A percentile compares a stretch with the other conserved stretches of the same genome.
These are phyloP conservation scores for Neosilurus mollespiculum DNA, from an alignment of 2,797 vertebrate genomes.

Conservation along the genomic window DNA sequence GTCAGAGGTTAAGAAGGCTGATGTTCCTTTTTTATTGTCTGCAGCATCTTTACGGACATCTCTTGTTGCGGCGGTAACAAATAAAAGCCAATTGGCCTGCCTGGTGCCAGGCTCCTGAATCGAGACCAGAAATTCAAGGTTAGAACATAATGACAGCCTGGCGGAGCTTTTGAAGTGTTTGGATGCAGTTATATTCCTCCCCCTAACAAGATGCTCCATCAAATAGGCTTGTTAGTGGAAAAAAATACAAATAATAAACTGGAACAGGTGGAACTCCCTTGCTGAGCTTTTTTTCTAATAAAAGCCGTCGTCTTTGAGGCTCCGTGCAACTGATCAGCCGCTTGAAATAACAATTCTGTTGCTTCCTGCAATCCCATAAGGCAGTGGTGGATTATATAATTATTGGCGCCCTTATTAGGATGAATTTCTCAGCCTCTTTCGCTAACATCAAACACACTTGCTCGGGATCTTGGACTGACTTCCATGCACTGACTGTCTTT, in stretches of 20 bases:
- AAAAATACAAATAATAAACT: background rate
- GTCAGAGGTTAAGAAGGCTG: background rate
- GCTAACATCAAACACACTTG: background rate
- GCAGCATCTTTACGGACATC: background rate
- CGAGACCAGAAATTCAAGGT: constrained; percentile 10
- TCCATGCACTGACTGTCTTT: background rate
- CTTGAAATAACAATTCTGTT: background rate
- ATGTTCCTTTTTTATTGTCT: background rate
- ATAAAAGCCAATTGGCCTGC: background rate
- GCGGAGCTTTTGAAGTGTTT: constrained; percentile 8
- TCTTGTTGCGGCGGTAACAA: no score
- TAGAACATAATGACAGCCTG: constrained; percentile 21
- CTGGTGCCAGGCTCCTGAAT: background rate
- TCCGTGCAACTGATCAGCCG: background rate
- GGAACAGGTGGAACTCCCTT: background rate
- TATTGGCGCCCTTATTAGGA: background rate
- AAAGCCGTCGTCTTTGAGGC: background rate
- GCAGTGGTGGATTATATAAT: background rate
- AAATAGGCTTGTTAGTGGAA: background rate
- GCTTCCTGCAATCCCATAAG: background rate
- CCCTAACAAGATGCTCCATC: background rate
- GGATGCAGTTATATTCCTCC: constrained; percentile 15
- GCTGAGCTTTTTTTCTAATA: constrained; percentile 2
- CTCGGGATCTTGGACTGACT: background rate
- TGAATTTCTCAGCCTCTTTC: background rate